Percentiles rank a stretch among this genome's conserved stretches.
phyloP scores from a whole-genome alignment of 2,797 vertebrate species.

The Chelon labrosus region DNA sequence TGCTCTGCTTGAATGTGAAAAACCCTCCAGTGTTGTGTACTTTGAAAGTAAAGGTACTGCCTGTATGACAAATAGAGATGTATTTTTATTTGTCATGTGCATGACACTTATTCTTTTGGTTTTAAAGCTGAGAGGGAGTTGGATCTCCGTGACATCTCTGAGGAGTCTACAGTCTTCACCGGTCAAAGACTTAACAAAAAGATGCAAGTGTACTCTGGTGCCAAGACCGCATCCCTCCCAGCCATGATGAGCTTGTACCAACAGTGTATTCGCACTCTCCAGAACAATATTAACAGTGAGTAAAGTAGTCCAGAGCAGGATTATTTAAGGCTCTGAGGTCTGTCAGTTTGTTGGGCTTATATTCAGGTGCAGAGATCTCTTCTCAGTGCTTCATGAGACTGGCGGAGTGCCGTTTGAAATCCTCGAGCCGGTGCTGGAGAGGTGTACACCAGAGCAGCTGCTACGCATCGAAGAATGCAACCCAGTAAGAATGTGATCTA shows the following conservation, averaged over 20 bases:
- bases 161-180: slow-evolving; percentile 82
- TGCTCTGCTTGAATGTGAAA: slow-evolving; percentile 81
- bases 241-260: slow-evolving; percentile 91
- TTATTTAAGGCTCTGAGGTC: neutral
- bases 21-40: slow-evolving; percentile 73
- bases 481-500: slow-evolving; percentile 83
- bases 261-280: slow-evolving; percentile 91
- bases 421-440: slow-evolving; percentile 91
- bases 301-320: slow-evolving; percentile 22
- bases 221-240: slow-evolving; percentile 86
- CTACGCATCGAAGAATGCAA: slow-evolving; percentile 91
- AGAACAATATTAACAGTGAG: slow-evolving; percentile 94
- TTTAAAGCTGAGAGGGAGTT: slow-evolving; percentile 64
- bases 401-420: slow-evolving; percentile 93
- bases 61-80: slow-evolving; percentile 3
- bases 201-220: slow-evolving; percentile 93
- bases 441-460: slow-evolving; percentile 91
- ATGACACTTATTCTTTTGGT: neutral
- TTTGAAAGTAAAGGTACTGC: slow-evolving; percentile 84
- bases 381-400: slow-evolving; percentile 90
- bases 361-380: slow-evolving; percentile 57
- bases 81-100: neutral
- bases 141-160: slow-evolving; percentile 63
- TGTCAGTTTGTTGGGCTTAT: slow-evolving; percentile 23
- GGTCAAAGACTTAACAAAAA: slow-evolving; percentile 90